Evolutionary conservation across 2,888 invertebrate species (phyloP), one percentile per base, ranked within the genome.

Genomic region (Synergus gifuensis): DNA sequence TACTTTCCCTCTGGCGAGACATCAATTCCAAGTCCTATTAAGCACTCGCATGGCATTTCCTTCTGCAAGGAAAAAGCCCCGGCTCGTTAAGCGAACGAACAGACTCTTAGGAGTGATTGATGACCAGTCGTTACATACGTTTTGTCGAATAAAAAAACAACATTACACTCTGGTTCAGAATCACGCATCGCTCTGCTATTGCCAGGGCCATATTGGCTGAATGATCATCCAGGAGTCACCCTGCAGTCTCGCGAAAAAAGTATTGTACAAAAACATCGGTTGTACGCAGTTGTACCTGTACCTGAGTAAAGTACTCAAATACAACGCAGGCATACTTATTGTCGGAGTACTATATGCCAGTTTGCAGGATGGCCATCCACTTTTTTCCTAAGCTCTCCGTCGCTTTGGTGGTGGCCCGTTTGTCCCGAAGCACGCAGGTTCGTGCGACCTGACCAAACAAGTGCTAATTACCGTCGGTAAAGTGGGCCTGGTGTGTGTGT

Each of bases 401-500:
- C 78, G 79, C 83, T 82, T 81, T 82, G 79, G 77, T 78, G 83
- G 78, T 80, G 81, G 78, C 81, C 81, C 77, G 76, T 79, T 64
- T 79, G 78, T 82, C 79, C 76, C 69, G 69, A 66, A 67, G 79
- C 83, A 84, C 82, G 84, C 84, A 82, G 77, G 77, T 78, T 82
- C 81, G 83, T 81, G 84, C 79, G 78, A 81, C 79, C 84, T 83
- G 82, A 84, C 82, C 85, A 85, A 85, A 85, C 84, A 84, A 83
- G 84, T 82, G 82, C 85, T 85, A 85, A 85, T 85, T 85, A 85
- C 84, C 78, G 84, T 82, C 80, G 81, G 83, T 81, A 81, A 83
- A 82, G 82, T 81, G 81, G 80, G 81, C 81, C 62, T 66, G 28
- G 9, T 73, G 79, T 73, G 64, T 77, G 81, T 46, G 81, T 79